Evolutionary conservation across 2,888 invertebrate genomes (phyloP).

Genomic region (Drosophila heteroneura): DNA sequence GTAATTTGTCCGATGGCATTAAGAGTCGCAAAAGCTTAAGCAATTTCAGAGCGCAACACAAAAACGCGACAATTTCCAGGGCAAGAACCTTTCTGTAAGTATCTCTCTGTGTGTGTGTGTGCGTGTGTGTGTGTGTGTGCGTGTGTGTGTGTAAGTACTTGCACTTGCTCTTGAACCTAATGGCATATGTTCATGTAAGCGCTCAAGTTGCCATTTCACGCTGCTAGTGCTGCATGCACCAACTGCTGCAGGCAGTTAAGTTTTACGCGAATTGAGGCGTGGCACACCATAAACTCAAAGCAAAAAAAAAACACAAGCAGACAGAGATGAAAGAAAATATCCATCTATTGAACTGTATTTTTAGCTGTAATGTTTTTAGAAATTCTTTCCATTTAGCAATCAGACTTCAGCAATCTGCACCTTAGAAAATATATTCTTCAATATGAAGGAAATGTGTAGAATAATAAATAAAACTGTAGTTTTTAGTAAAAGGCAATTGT

Average conservation of each 20-base stretch:
- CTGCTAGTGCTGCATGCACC: constrained; percentile 6
- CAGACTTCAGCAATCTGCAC: not conserved
- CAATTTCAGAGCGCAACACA: constrained; percentile 31
- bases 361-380: not conserved
- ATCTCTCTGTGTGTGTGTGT: not conserved
- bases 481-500: not conserved
- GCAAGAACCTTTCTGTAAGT: constrained; percentile 36
- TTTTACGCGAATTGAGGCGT: not conserved
- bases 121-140: not conserved
- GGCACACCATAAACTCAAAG: no score
- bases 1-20: constrained; percentile 36
- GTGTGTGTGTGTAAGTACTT: constrained; percentile 1
- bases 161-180: constrained; percentile 46
- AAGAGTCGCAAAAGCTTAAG: constrained; percentile 48
- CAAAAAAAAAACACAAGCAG: no score
- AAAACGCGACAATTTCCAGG: constrained; percentile 33
- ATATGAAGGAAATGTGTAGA: not conserved
- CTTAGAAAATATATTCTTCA: not conserved
- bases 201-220: constrained; percentile 17
- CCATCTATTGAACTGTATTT: not conserved
- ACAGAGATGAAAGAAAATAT: not conserved
- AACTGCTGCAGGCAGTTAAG: constrained; percentile 14
- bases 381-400: not conserved
- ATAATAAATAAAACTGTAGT: not conserved
- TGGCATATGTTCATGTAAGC: constrained; percentile 34